phyloP scores from a whole-genome alignment of 2,797 vertebrate genomes.

The Malacoraja senta region DNA sequence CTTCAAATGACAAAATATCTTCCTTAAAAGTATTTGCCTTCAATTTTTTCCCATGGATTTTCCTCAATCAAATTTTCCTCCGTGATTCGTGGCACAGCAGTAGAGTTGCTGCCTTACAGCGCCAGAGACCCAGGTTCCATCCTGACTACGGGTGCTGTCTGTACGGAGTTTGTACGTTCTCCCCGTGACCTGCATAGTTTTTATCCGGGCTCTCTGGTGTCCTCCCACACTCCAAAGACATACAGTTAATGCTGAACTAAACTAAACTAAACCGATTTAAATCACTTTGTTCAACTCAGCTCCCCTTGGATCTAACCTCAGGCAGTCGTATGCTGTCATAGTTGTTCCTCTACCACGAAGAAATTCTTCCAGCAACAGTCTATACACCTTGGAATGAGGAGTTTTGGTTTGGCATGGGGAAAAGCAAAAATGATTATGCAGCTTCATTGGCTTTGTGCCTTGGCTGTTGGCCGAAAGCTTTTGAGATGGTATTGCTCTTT shows the following conservation, averaged over 20 bases:
- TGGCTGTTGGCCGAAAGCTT: neutral
- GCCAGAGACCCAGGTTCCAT: no score
- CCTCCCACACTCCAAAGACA: no score
- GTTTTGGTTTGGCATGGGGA: neutral
- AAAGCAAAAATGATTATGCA: neutral
- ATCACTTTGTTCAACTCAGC: neutral
- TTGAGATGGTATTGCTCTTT: neutral
- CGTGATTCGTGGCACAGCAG: no score
- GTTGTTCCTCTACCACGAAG: neutral
- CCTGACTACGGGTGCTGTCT: no score
- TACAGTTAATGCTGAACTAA: no score
- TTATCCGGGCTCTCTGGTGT: no score
- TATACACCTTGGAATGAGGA: neutral
- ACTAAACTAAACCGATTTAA: no score
- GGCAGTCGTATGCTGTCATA: neutral
- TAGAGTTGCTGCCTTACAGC: no score
- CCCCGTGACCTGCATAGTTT: no score
- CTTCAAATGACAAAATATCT: neutral
- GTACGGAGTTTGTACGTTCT: no score
- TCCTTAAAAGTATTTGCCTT: neutral
- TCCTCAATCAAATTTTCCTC: neutral
- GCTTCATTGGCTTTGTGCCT: neutral
- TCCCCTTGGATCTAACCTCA: neutral
- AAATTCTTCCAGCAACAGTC: constrained; percentile 16
- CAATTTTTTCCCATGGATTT: neutral